phyloP scores from a whole-genome alignment of 64 coral and sea anemone genomes.

The Montipora foliosa region DNA sequence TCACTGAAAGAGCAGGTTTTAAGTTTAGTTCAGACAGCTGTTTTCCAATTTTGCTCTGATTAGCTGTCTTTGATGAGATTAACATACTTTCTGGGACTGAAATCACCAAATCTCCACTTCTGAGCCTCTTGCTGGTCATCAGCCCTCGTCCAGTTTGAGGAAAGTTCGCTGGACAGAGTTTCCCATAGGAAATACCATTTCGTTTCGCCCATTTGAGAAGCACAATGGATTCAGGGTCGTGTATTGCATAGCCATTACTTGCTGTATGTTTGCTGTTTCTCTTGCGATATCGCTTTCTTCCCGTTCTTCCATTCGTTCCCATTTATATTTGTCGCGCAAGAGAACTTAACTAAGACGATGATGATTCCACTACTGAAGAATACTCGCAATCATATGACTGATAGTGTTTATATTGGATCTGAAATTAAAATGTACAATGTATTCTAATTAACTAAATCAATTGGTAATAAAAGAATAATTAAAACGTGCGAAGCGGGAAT shows the following conservation, averaged over 20 bases:
- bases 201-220: constrained; percentile 85
- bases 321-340: not conserved
- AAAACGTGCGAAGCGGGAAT: too few relatives aligned
- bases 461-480: too few relatives aligned
- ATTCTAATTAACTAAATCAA: too few relatives aligned
- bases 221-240: constrained; percentile 60
- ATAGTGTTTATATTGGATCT: too few relatives aligned
- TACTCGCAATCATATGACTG: too few relatives aligned
- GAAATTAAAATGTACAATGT: too few relatives aligned
- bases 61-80: constrained; percentile 70
- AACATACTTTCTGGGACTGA: constrained; percentile 78
- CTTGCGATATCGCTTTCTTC: constrained; percentile 55
- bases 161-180: constrained; percentile 67
- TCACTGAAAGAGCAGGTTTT: constrained; percentile 48
- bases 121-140: constrained; percentile 66
- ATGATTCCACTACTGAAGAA: too few relatives aligned
- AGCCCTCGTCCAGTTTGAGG: constrained; percentile 71
- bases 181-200: constrained; percentile 72
- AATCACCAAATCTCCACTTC: constrained; percentile 64
- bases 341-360: too few relatives aligned
- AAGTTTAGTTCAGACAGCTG: not conserved
- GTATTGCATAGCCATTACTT: not conserved
- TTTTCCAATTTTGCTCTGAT: constrained; percentile 52
- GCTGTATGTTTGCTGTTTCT: not conserved
- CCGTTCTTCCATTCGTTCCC: constrained; percentile 57